Base-by-base conservation (phyloP, 1,140 invertebrate species). In the Caenorhabditis briggsae region DNA sequence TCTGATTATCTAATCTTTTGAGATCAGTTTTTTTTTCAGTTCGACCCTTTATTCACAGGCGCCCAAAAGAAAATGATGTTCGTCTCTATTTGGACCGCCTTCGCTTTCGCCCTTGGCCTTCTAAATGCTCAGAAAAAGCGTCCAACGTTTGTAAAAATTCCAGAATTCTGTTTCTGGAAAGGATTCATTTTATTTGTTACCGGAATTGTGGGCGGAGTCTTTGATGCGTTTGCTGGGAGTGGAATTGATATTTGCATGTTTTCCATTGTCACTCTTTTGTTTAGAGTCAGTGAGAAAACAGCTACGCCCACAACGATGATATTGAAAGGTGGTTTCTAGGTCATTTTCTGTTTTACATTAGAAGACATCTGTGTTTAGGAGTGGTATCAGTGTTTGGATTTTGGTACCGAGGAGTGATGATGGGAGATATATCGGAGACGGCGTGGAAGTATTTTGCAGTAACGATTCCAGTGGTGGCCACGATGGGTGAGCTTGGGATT, bases 261-360 rank as follows among this genome's bases (percentile, higher is more conserved):
- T 53, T 89, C 90, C 14, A 87, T 89, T 9, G 61, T 90, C 23
- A 91, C 90, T 12, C 82, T 91, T 25, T 84, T 91, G 33, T 92
- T 92, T 83, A 88, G 91, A n/a, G 88, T 92, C 18, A 86, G 86
- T 18, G 92, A 92, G 70, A 92, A 92, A 50, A 85, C 84, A 2
- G 86, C 86, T 1, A 87, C 86, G 12, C 86, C 86, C 6, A 87
- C 86, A 14, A 87, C 86, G 46, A 82, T 87, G 61, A 61, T 78
- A 61, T 82, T 87, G 58, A 87, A 84, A 61, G 86, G 86, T 87
- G 18, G 20, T 2, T 64, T 64, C 20, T 64, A 25, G 20, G 20
- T n/a, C 59, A 25, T 23, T 64, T 64, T 64, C 59, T 16, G 5
- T 74, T n/a, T 74, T 14, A 74, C 41, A 23, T 33, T 43, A 11